Base-by-base conservation (phyloP, 2,113 vertebrate species). In the Mesocricetus auratus region DNA sequence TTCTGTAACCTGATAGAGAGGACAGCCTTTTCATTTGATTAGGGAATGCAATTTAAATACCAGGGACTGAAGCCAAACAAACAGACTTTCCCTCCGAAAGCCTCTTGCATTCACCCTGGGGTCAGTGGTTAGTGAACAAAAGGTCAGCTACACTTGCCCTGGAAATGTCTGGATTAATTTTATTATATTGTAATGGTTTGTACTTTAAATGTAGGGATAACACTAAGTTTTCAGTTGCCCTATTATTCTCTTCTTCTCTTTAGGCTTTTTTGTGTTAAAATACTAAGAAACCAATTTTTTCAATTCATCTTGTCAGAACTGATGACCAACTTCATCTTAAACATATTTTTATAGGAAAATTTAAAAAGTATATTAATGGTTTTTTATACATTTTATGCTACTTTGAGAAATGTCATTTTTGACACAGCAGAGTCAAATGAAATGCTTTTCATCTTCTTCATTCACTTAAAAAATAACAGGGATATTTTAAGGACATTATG, bases 101-200 rank as follows among this genome's bases (percentile, higher is more conserved):
- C 98, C 97, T 98, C 98, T 97, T 97, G 97, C 98, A 98, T 98
- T 98, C 98, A 98, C 98, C 98, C 98, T 95, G 98, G 97, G 99
- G 98, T 99, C 98, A 99, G 98, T 98, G 97, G 98, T 98, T 99
- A 98, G 98, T 98, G 98, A 99, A 98, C 98, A 98, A 98, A 99
- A 99, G 98, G 98, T 99, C 98, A 98, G 98, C 97, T 98, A 98
- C 98, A 98, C 98, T 99, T 99, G 98, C 98, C 98, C 98, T 99
- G 98, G 98, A 99, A 99, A 99, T 98, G 98, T 98, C 98, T 98
- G 98, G 98, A 99, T 99, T 98, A 98, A 98, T 98, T 98, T 99
- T 99, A 99, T 98, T 98, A 98, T 98, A 98, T 97, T 98, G 98
- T 98, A 98, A 99, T 98, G 98, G 98, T 98, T 98, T 98, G 98